Conservation (phyloP, 2,888 invertebrate species). For the Cerastis rubricosa region DNA sequence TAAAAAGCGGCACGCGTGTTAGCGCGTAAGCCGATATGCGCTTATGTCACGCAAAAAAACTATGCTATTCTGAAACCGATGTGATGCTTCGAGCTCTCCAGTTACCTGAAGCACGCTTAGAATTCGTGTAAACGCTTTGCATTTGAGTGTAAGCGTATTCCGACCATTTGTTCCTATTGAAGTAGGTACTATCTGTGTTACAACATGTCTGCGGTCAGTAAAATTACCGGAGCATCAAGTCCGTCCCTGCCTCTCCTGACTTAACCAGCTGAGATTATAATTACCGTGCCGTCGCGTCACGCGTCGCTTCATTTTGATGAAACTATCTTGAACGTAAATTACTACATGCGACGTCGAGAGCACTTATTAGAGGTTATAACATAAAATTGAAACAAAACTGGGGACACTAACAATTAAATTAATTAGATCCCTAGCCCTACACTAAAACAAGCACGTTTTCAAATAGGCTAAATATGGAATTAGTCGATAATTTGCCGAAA, state of each 20-base stretch:
- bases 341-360: conserved; percentile 19
- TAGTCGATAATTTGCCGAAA: too few species aligned
- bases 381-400: not conserved
- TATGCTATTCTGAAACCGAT: too few species aligned
- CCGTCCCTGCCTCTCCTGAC: conserved; percentile 48
- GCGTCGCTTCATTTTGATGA: conserved; percentile 60
- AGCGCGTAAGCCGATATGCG: too few species aligned
- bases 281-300: conserved; percentile 55
- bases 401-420: not conserved
- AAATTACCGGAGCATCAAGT: conserved; percentile 19
- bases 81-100: too few species aligned
- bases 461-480: too few species aligned
- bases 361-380: not conserved
- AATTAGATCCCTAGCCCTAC: not conserved
- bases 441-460: not conserved
- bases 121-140: not conserved
- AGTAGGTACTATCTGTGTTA: not conserved
- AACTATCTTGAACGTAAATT: conserved; percentile 42
- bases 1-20: too few species aligned
- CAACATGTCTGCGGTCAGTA: not conserved
- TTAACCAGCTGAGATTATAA: conserved; percentile 65
- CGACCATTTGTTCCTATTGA: not conserved
- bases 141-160: too few species aligned
- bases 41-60: too few species aligned
- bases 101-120: not conserved